Percentiles rank a stretch among this genome's conserved stretches.
phyloP scores from a whole-genome alignment of 2,888 invertebrate species.

The Drosophila neotestacea region DNA sequence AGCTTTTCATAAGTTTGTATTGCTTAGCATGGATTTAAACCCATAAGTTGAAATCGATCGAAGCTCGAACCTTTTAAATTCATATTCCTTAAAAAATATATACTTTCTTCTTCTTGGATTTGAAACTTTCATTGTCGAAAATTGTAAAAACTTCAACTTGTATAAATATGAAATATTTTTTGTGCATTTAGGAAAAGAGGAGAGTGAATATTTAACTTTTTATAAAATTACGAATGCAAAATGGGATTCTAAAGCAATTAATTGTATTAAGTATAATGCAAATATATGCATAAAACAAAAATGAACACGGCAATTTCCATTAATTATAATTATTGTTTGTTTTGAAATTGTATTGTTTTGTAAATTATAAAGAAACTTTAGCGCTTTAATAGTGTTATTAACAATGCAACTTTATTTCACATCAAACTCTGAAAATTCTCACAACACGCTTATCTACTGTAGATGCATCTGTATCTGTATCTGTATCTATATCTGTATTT shows the following conservation, averaged over 20 bases:
- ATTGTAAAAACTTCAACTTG: neutral
- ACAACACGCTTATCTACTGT: neutral
- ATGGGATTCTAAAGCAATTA: neutral
- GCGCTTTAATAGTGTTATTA: neutral
- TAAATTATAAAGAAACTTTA: constrained; percentile 3
- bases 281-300: neutral
- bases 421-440: neutral
- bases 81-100: neutral
- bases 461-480: neutral
- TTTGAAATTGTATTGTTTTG: neutral
- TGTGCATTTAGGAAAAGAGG: too few species aligned
- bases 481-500: neutral
- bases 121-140: too few species aligned
- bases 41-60: neutral
- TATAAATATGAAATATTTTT: too few species aligned
- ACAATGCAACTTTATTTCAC: neutral
- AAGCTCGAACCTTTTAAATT: neutral
- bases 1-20: neutral
- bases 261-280: neutral
- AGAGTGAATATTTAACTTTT: too few species aligned
- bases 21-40: neutral
- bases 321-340: neutral
- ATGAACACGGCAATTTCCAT: neutral
- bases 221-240: too few species aligned
- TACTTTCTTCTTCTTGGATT: neutral